Evolutionary conservation across 1,140 invertebrate species (phyloP), one percentile per base, ranked within the genome.

Genomic region (Cryptotermes secundus): DNA sequence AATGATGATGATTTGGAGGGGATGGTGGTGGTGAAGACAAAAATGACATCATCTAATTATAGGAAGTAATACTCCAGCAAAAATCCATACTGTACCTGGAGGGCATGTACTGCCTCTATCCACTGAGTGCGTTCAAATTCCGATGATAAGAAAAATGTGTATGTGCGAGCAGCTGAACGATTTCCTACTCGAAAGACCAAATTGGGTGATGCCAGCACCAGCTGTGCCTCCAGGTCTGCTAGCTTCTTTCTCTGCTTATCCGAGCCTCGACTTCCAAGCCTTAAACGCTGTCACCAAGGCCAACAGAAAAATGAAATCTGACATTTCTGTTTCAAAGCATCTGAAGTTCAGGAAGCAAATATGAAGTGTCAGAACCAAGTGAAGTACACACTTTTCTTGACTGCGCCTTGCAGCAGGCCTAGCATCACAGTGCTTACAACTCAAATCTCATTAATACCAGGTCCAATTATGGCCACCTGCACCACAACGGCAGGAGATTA

Each of bases 121-220:
- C 97, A 98, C 88, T 98, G 96, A 80, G 95, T 95, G 84, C 97
- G 92, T 90, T 98, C 97, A 89, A 96, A 99, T 90, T 98, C 96
- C 1, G 97, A 98, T 84, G 96, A 97, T 85, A 98, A 91, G 89
- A 98, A 97, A 89, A 99, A 97, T 45, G 95, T 95, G 88, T 96
- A 95, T 31, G 93, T 90, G 86, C 91, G 90, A 84, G 89, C 90
- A 85, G 89, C 90, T 86, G 95, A 93, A 87, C 94, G 95, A 83
- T 95, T 92, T 59, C 92, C 92, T 79, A 96, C 92, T 87, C 94
- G 92, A 88, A 98, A 95, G 72, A 97, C 93, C 85, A 98, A 90
- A 91, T 97, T 97, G 14, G 97, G 97, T 6, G 96, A 97, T 10
- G 83, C 83, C 86, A 98, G 91, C 81, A 98, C 95, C 86, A 99